Conservation (phyloP, 2,797 vertebrate genomes). For the Phaenicophaeus curvirostris region DNA sequence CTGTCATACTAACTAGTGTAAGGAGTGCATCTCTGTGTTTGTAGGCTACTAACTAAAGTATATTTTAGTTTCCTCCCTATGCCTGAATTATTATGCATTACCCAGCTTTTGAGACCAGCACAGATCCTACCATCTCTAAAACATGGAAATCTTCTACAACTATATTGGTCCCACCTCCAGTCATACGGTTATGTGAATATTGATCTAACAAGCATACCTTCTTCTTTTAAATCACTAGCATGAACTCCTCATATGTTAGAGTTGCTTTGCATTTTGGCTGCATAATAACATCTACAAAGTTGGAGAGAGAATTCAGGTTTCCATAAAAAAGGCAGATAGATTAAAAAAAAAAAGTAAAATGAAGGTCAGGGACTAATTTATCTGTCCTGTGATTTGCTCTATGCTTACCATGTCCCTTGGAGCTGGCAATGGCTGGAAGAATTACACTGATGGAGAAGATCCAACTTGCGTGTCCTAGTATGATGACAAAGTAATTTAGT, state of each 20-base stretch:
- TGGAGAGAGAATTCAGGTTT: neutral
- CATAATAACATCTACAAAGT: neutral
- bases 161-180: fast-evolving
- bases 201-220: neutral
- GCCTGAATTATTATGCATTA: neutral
- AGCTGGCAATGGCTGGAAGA: neutral
- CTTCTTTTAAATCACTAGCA: neutral
- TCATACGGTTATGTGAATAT: neutral
- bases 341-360: neutral
- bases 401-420: neutral
- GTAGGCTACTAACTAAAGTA: neutral
- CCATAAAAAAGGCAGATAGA: neutral
- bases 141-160: neutral
- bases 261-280: neutral
- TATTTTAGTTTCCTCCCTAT: neutral
- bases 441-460: neutral
- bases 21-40: neutral
- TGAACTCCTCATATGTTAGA: neutral
- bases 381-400: neutral
- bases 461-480: neutral
- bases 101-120: neutral
- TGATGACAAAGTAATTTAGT: neutral
- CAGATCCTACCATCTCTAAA: neutral
- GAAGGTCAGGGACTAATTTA: neutral
- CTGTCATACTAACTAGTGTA: neutral